Evolutionary conservation across 2,797 vertebrate genomes (phyloP).

Genomic region (Gymnocypris eckloni): DNA sequence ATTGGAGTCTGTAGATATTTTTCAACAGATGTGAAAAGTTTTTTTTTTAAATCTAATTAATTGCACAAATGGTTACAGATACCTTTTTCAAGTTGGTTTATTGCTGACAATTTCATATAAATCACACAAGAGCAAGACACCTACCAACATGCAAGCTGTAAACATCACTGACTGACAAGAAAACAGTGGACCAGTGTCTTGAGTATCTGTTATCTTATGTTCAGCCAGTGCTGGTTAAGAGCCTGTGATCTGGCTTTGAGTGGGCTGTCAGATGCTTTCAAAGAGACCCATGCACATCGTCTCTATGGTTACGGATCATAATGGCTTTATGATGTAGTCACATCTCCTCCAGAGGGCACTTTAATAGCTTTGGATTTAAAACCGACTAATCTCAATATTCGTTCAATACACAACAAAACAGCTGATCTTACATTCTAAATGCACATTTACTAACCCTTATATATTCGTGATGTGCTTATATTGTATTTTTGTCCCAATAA

Average conservation of each 20-base stretch:
- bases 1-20: not conserved
- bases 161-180: not conserved
- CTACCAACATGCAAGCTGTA: not conserved
- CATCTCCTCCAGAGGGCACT: not conserved
- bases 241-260: conserved; percentile 47
- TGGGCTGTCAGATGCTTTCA: conserved; percentile 58
- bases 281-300: conserved; percentile 65
- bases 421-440: not conserved
- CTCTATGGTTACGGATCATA: conserved; percentile 72
- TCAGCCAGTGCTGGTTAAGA: conserved; percentile 37
- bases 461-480: not conserved
- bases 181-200: conserved; percentile 9
- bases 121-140: not conserved
- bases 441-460: not conserved
- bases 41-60: not conserved
- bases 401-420: not conserved
- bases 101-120: not conserved
- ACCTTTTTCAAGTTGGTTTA: not conserved
- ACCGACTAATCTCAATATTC: not conserved
- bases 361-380: conserved; percentile 16
- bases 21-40: not conserved
- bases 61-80: not conserved
- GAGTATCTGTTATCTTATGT: conserved; percentile 42
- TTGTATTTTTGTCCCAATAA: not conserved
- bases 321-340: conserved; percentile 51